Percentiles rank a stretch among this genome's conserved stretches.
Conservation (phyloP, 2,797 vertebrate species). For the Darevskia nairensis region DNA sequence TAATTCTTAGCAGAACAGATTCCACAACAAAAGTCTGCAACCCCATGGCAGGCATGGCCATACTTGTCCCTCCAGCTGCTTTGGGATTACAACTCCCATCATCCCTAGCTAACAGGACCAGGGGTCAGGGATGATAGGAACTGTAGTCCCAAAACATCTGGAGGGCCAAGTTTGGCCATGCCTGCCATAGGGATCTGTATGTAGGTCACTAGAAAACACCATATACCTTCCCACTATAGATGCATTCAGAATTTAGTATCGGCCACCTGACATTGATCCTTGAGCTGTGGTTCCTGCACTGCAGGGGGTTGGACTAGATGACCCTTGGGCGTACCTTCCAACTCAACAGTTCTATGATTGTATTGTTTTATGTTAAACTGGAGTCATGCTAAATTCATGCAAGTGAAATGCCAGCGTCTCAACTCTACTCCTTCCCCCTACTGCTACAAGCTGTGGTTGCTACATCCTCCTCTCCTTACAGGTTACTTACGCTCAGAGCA, state of each 20-base stretch:
- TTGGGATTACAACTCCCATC: not conserved
- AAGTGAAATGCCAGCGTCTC: not conserved
- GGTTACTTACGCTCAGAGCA: conserved; percentile 77
- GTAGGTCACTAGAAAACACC: not conserved
- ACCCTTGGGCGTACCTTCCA: too few species aligned
- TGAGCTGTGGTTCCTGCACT: too few species aligned
- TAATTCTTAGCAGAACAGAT: not conserved
- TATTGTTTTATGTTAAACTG: not conserved
- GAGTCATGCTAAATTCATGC: not conserved
- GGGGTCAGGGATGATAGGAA: too few species aligned
- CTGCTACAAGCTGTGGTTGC: not conserved
- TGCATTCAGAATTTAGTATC: not conserved
- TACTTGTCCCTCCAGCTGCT: too few species aligned
- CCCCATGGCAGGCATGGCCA: too few species aligned
- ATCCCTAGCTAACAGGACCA: too few species aligned
- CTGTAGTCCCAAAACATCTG: too few species aligned
- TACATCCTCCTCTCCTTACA: not conserved
- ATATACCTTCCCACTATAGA: not conserved
- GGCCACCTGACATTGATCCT: too few species aligned
- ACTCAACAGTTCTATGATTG: too few species aligned
- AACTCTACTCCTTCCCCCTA: not conserved
- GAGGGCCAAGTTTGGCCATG: too few species aligned
- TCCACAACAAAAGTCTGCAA: not conserved
- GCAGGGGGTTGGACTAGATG: too few species aligned
- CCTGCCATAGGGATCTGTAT: not conserved